phyloP scores from a whole-genome alignment of 1,140 invertebrate species.

The Zaprionus inermis region DNA sequence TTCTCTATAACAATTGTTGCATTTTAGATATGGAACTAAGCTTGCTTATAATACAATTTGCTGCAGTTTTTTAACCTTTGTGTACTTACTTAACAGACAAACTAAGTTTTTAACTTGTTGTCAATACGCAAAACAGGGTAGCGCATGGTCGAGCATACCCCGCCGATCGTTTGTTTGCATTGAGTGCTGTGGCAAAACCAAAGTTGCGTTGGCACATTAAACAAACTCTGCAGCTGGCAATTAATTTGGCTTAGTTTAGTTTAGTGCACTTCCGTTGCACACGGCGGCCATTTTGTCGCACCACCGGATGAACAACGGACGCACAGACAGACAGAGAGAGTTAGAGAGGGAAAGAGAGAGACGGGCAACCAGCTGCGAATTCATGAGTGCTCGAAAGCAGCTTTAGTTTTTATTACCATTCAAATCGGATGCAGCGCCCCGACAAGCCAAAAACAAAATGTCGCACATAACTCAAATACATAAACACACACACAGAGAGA shows the following conservation, averaged over 20 bases:
- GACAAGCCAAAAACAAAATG: slow-evolving; percentile 58
- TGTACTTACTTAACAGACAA: no score
- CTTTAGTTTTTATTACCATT: slow-evolving; percentile 81
- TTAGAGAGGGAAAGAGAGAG: no score
- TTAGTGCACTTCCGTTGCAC: slow-evolving; percentile 78
- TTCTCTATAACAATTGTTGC: no score
- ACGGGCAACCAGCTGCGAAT: slow-evolving; percentile 45
- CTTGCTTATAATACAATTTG: no score
- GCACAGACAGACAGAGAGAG: slow-evolving; percentile 15
- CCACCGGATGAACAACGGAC: slow-evolving; percentile 65
- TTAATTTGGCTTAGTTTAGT: slow-evolving; percentile 82
- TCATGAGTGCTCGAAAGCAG: slow-evolving; percentile 73
- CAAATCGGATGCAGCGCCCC: slow-evolving; percentile 53
- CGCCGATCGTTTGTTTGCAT: slow-evolving; percentile 4
- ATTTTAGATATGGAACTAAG: no score
- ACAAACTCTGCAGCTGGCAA: slow-evolving; percentile 65
- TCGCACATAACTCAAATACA: slow-evolving; percentile 76
- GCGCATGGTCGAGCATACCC: neutral
- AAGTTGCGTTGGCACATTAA: slow-evolving; percentile 80
- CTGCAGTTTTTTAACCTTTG: no score
- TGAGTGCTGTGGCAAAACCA: slow-evolving; percentile 50
- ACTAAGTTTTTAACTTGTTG: no score
- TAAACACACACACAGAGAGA: slow-evolving; percentile 53
- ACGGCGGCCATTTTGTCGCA: slow-evolving; percentile 78
- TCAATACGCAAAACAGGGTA: neutral